Evolutionary conservation across 2,888 invertebrate genomes (phyloP).

Genomic region (Neoascia interrupta): DNA sequence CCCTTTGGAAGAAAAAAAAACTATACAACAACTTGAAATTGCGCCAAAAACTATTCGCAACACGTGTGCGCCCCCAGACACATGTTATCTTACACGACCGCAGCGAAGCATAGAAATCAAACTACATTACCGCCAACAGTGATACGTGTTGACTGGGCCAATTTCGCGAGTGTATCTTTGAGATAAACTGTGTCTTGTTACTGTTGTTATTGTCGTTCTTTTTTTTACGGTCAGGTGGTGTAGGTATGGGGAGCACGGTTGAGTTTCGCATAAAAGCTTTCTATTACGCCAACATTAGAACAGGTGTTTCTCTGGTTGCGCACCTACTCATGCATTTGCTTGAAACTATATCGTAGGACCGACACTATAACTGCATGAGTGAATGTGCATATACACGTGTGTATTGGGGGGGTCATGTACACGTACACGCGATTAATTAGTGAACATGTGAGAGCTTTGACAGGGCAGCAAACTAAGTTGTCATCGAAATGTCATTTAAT

Average conservation of each 20-base stretch:
- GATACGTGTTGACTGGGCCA: constrained; percentile 67
- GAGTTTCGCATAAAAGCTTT: constrained; percentile 42
- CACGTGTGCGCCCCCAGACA: constrained; percentile 51
- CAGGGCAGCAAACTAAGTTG: constrained; percentile 42
- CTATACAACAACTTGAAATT: constrained; percentile 25
- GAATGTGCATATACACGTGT: constrained; percentile 20
- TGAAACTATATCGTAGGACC: constrained; percentile 29
- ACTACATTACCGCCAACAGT: constrained; percentile 67
- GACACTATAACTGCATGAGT: constrained; percentile 37
- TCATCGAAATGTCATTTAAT: constrained; percentile 55
- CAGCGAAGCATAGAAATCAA: constrained; percentile 45
- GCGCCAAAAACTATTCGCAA: constrained; percentile 55
- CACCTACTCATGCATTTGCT: constrained; percentile 53
- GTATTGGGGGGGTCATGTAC: background rate
- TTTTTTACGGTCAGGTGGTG: background rate
- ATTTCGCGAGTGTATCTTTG: constrained; percentile 65
- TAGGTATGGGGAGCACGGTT: constrained; percentile 2
- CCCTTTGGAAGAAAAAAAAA: background rate
- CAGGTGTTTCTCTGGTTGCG: constrained; percentile 62
- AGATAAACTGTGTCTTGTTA: constrained; percentile 67
- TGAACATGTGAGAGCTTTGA: constrained; percentile 38
- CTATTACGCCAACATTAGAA: constrained; percentile 55
- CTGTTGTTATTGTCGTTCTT: constrained; percentile 32
- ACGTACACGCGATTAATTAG: constrained; percentile 25
- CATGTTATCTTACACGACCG: constrained; percentile 50